Percentiles rank a stretch among this genome's conserved stretches.
Evolutionary conservation across 2,888 invertebrate genomes (phyloP).

Genomic region (Yponomeuta plumbellus): DNA sequence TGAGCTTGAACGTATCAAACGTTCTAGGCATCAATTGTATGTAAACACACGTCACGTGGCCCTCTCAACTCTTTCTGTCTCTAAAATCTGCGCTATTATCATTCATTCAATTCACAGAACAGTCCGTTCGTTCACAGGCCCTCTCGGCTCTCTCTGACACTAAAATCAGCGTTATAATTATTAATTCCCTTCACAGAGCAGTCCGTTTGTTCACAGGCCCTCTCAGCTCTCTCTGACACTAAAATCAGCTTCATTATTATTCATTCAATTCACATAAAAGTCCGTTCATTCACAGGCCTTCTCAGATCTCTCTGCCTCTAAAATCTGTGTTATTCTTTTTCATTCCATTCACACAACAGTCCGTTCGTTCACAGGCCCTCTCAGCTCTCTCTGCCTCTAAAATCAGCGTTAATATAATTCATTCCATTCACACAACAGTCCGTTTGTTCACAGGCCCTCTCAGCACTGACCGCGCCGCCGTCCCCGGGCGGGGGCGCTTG

Average conservation of each 20-base stretch:
- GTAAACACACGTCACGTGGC: no score
- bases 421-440: background rate
- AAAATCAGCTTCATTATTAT: no score
- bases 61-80: constrained; percentile 58
- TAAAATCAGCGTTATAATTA: no score
- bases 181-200: no score
- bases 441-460: constrained; percentile 46
- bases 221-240: constrained; percentile 43
- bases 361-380: constrained; percentile 42
- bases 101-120: no score
- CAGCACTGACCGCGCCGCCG: constrained; percentile 66
- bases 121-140: constrained; percentile 37
- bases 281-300: constrained; percentile 42
- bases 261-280: no score
- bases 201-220: constrained; percentile 38
- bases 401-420: no score
- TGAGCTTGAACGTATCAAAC: no score
- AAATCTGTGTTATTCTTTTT: no score
- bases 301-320: constrained; percentile 39
- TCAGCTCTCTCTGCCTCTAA: constrained; percentile 39
- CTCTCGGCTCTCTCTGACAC: constrained; percentile 51
- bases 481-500: constrained; percentile 66
- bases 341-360: no score
- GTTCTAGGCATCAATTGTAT: no score
- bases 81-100: no score